Percentiles rank a stretch among this genome's conserved stretches.
phyloP scores from a whole-genome alignment of 2,888 invertebrate genomes.

The Scaptomyza parva region DNA sequence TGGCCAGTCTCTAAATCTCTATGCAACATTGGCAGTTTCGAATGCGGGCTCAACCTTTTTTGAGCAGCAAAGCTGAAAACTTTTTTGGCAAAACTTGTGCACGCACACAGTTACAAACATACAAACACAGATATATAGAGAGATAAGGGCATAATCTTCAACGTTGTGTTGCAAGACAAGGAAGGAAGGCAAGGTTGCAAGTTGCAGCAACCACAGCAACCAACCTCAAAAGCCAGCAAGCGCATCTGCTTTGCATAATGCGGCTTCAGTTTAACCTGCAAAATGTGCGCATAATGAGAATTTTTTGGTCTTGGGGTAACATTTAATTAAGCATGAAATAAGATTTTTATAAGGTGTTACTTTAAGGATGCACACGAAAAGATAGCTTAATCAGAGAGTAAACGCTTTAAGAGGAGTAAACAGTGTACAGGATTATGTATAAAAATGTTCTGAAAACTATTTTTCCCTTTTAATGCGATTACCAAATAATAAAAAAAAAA shows the following conservation, averaged over 20 bases:
- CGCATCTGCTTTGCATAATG: conserved; percentile 65
- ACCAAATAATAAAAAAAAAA: too few relatives aligned
- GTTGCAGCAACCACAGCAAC: conserved; percentile 32
- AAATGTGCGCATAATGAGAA: conserved; percentile 71
- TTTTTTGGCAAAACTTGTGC: conserved; percentile 39
- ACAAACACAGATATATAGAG: conserved; percentile 4
- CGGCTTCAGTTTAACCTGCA: conserved; percentile 58
- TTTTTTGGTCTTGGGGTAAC: conserved; percentile 61
- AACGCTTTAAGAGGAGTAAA: neutral
- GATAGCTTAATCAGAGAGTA: neutral
- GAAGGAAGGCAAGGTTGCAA: conserved; percentile 31
- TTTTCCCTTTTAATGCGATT: too few relatives aligned
- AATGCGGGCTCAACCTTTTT: conserved; percentile 66
- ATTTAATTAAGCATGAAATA: conserved; percentile 75
- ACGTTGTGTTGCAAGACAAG: neutral
- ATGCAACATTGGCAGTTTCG: conserved; percentile 68
- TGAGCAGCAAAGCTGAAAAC: conserved; percentile 34
- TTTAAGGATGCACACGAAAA: conserved; percentile 23
- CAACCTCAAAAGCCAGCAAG: conserved; percentile 8
- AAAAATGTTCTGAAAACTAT: too few relatives aligned
- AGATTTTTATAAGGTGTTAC: conserved; percentile 65
- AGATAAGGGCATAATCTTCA: conserved; percentile 15
- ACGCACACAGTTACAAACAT: conserved; percentile 1
- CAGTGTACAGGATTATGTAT: too few relatives aligned
- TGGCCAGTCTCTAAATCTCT: conserved; percentile 46